Base-by-base conservation (phyloP, 2,888 invertebrate species). In the Serrognathus titanus region DNA sequence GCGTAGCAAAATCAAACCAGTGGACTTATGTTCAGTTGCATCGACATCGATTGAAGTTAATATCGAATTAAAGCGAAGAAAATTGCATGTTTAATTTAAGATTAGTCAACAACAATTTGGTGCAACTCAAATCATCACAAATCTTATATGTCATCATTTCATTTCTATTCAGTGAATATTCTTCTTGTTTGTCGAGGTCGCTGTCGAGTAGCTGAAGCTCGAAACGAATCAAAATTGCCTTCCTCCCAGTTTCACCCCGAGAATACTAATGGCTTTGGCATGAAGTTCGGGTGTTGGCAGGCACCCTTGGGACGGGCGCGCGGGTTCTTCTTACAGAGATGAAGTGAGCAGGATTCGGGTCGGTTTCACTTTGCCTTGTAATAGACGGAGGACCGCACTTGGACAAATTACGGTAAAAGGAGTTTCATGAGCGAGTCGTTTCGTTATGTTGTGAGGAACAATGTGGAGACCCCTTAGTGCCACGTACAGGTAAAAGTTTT, bases 211-310 rank as follows among this genome's bases (percentile, higher is more conserved):
- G 37, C 12, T 6, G 20, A 37, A 10, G 46, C 13, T 16, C 36
- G 46, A 36, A 37, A 11, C 38, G 46, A 55, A 63, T 64, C 66
- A 55, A 64, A 64, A 66, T 62, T 62, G 59, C 55, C 59, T 66
- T 66, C 66, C 62, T 47, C 49, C 46, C 36, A 7, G 61, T 53
- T 57, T 53, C 56, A 43, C 55, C 51, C 58, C 55, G 43, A 59
- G 61, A 59, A 59, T 60, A 59, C 59, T 58, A 64, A 63, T 61
- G 61, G 55, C 51, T 56, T 55, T 36, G 13, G 48, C 56, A 46
- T 37, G 57, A 61, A 61, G 48, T 63, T 61, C 46, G 59, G 58
- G 61, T 62, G 63, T 63, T 58, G 57, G 54, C 60, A 55, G 52
- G 41, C 60, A 55, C 59, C 38, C 49, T 53, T 57, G 57, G 47